A percentile compares a stretch with the other conserved stretches of the same genome.
These are phyloP conservation scores for Adelosebastes latens DNA, from an alignment of 2,797 vertebrate genomes.

Conservation along the genomic window DNA sequence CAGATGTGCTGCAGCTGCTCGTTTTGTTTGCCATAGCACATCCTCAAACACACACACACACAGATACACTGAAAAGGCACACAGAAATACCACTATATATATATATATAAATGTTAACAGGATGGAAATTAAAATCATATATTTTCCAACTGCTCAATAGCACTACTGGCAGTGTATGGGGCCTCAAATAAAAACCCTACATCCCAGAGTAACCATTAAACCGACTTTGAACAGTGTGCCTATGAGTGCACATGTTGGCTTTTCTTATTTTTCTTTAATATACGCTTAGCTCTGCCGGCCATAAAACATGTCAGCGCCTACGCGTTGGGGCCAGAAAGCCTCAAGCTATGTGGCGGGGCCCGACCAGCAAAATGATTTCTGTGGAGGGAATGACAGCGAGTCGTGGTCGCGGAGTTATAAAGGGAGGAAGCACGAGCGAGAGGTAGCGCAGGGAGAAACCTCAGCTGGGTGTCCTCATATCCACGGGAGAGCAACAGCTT, in stretches of 20 bases:
- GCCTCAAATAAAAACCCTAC: slow-evolving; percentile 62
- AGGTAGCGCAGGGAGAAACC: slow-evolving; percentile 38
- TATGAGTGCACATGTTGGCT: slow-evolving; percentile 60
- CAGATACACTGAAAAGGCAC: slow-evolving; percentile 16
- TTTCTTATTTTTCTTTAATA: slow-evolving; percentile 69
- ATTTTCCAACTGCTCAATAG: slow-evolving; percentile 56
- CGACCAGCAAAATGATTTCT: slow-evolving; percentile 34
- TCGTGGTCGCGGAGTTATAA: slow-evolving; percentile 21
- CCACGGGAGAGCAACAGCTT: slow-evolving; percentile 63
- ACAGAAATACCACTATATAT: slow-evolving; percentile 17
- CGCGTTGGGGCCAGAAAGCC: slow-evolving; percentile 37
- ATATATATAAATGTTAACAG: background rate
- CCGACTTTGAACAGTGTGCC: slow-evolving; percentile 55
- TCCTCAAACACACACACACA: slow-evolving; percentile 35
- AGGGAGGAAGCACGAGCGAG: slow-evolving; percentile 23
- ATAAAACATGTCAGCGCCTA: slow-evolving; percentile 75
- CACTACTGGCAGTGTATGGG: slow-evolving; percentile 43
- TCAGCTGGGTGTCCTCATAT: slow-evolving; percentile 55
- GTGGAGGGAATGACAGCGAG: slow-evolving; percentile 12
- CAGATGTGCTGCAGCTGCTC: slow-evolving; percentile 80
- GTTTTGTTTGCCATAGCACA: slow-evolving; percentile 53
- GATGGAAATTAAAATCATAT: slow-evolving; percentile 54
- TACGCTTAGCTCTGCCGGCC: slow-evolving; percentile 40
- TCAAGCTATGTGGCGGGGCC: slow-evolving; percentile 26
- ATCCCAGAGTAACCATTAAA: slow-evolving; percentile 69